A percentile compares a stretch with the other conserved stretches of the same genome.
These are phyloP conservation scores for Chelmon rostratus DNA, from an alignment of 2,797 vertebrate species.

Conservation along the genomic window DNA sequence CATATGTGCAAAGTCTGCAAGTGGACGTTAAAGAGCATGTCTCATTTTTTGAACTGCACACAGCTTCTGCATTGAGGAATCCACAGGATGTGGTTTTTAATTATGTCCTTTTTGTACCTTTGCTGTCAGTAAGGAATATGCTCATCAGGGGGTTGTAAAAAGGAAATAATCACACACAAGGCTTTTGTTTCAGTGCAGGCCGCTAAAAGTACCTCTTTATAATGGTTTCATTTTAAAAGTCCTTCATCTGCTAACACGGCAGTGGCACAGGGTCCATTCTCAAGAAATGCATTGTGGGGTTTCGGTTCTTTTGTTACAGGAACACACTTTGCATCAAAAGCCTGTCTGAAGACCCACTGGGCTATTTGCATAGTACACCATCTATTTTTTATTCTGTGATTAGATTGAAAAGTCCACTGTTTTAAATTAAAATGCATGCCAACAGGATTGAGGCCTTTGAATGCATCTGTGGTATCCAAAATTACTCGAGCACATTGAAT, in stretches of 20 bases:
- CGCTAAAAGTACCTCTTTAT: conserved; percentile 19
- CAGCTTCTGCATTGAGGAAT: conserved; percentile 23
- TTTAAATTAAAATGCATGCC: conserved; percentile 44
- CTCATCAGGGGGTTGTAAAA: conserved; percentile 20
- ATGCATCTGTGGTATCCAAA: conserved; percentile 28
- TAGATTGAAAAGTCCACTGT: conserved; percentile 29
- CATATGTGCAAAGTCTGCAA: conserved; percentile 48
- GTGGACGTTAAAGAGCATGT: conserved; percentile 37
- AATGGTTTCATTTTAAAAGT: conserved; percentile 10
- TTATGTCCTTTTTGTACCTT: conserved; percentile 32
- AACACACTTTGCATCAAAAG: conserved; percentile 17
- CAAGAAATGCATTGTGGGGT: conserved; percentile 1
- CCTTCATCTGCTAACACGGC: conserved; percentile 15
- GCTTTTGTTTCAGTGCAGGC: conserved; percentile 3
- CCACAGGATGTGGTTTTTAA: conserved; percentile 29
- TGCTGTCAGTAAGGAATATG: conserved; percentile 19
- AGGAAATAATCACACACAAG: conserved; percentile 21
- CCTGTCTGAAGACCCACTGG: conserved; percentile 10
- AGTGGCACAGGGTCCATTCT: conserved; percentile 10
- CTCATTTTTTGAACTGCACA: not conserved
- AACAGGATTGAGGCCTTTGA: conserved; percentile 35
- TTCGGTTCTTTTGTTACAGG: not conserved
- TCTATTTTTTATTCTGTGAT: conserved; percentile 29
- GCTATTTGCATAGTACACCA: conserved; percentile 36
- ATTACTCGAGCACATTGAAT: conserved; percentile 9